Evolutionary conservation across 2,797 vertebrate genomes (phyloP).

Genomic region (Pelodytes ibericus): DNA sequence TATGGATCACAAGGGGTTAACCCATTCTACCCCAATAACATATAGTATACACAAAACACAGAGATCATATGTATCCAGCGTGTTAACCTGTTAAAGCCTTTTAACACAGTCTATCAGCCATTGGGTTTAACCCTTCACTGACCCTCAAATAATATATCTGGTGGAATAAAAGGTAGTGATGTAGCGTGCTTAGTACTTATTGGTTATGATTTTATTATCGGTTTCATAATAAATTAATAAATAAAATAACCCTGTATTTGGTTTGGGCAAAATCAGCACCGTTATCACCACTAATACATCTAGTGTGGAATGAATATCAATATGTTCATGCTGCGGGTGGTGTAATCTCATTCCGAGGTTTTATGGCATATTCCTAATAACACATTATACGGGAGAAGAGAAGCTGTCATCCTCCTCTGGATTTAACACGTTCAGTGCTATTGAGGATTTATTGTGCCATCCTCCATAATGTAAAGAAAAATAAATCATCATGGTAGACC

Average conservation of each 20-base stretch:
- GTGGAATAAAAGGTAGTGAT: neutral
- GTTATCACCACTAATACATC: neutral
- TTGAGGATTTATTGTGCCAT: neutral
- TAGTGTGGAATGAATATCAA: neutral
- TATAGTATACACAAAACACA: neutral
- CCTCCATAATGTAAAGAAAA: neutral
- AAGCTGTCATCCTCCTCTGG: slow-evolving; percentile 29
- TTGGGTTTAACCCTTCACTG: neutral
- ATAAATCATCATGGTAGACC: no score
- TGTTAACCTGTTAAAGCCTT: no score
- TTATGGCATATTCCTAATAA: slow-evolving; percentile 5
- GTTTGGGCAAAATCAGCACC: neutral
- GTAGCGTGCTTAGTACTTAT: neutral
- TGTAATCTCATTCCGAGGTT: slow-evolving; percentile 4
- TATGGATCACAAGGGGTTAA: neutral
- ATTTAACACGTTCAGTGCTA: slow-evolving; percentile 7
- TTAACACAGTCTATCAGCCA: no score
- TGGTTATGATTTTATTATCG: neutral
- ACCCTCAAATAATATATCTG: neutral
- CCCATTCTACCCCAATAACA: neutral
- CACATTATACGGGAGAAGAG: slow-evolving; percentile 10
- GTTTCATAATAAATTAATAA: neutral
- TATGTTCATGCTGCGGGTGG: neutral
- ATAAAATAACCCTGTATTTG: neutral
- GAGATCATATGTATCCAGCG: no score